These are phyloP conservation scores for Elgaria multicarinata DNA, from an alignment of 2,113 vertebrate species.

Conservation along the genomic window DNA sequence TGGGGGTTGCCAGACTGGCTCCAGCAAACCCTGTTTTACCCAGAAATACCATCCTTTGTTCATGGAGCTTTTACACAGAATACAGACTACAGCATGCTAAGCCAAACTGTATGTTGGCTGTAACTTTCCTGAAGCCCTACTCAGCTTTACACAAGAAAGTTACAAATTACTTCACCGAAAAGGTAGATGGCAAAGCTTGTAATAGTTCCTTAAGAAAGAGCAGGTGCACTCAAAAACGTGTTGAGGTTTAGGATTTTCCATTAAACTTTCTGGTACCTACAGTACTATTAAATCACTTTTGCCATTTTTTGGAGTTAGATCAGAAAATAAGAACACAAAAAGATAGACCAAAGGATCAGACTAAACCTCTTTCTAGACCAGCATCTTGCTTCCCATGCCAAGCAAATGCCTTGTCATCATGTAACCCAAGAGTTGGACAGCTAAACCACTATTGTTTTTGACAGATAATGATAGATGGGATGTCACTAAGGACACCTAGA, in stretches of 20 bases:
- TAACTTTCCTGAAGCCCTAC: not conserved
- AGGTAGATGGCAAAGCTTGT: not conserved
- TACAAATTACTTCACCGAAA: not conserved
- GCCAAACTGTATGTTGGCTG: not conserved
- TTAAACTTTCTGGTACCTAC: not conserved
- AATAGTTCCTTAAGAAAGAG: not conserved
- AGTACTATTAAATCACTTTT: not conserved
- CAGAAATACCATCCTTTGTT: not conserved
- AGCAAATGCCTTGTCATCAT: not conserved
- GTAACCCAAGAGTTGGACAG: not conserved
- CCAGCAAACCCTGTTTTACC: not conserved
- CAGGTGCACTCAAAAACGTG: not conserved
- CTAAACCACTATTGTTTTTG: not conserved
- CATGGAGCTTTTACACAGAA: not conserved
- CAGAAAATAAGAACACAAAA: not conserved
- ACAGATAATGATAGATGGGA: not conserved
- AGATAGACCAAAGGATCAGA: not conserved
- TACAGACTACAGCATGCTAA: not conserved
- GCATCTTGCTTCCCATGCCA: not conserved
- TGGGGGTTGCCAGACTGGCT: not conserved
- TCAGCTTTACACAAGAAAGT: not conserved
- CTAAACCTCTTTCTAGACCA: not conserved
- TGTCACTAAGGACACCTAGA: not conserved
- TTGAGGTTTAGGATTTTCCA: not conserved
- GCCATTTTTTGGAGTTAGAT: not conserved